phyloP scores from a whole-genome alignment of 1,140 invertebrate species.

The Philopotamus ludificatus region DNA sequence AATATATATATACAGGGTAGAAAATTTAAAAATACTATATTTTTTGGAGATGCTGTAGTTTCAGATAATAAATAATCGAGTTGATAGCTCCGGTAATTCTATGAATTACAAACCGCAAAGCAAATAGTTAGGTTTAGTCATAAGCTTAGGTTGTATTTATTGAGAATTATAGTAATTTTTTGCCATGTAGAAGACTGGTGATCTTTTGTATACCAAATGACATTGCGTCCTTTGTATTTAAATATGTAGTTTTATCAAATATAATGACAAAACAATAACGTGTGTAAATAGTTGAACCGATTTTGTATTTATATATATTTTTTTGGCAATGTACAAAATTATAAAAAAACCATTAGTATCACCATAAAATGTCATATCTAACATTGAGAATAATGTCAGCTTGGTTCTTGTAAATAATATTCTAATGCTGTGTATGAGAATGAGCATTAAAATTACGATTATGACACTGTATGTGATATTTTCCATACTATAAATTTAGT shows the following conservation, averaged over 20 bases:
- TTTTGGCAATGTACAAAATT: not conserved
- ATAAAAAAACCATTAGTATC: too few relatives aligned
- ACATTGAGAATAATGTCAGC: not conserved
- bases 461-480: constrained; percentile 28
- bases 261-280: not conserved
- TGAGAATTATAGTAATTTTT: not conserved
- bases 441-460: too few relatives aligned
- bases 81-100: not conserved
- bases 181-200: constrained; percentile 36
- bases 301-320: not conserved
- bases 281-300: not conserved
- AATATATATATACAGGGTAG: not conserved
- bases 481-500: constrained; percentile 16
- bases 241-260: too few relatives aligned
- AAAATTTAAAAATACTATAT: not conserved
- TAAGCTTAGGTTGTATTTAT: not conserved
- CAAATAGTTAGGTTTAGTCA: too few relatives aligned
- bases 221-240: constrained; percentile 16
- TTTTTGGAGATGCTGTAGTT: too few relatives aligned
- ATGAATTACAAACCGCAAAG: not conserved
- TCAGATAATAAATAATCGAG: too few relatives aligned
- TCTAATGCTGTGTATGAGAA: too few relatives aligned
- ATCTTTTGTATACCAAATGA: constrained; percentile 35
- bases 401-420: too few relatives aligned
- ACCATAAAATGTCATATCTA: not conserved